Evolutionary conservation across 2,113 vertebrate species (phyloP).

Genomic region (Piprites chloris): DNA sequence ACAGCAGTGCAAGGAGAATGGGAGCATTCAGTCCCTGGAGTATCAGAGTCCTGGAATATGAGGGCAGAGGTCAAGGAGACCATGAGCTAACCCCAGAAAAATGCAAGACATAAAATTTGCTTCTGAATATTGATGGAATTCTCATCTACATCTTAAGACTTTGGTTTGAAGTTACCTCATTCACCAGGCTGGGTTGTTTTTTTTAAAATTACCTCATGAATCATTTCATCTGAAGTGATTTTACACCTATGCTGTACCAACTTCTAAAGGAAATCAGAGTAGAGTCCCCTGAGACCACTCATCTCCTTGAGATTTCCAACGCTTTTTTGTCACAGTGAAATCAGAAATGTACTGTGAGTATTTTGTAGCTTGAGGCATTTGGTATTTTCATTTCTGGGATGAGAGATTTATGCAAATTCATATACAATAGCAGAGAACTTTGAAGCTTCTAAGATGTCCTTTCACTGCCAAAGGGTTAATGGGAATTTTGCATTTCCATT

Average conservation of each 20-base stretch:
- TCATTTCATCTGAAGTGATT: neutral
- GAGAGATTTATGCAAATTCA: neutral
- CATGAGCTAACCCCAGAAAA: neutral
- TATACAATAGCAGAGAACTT: neutral
- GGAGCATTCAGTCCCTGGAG: neutral
- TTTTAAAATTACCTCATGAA: neutral
- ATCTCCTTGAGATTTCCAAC: neutral
- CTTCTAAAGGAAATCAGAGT: neutral
- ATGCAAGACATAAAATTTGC: neutral
- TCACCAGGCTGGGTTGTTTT: neutral
- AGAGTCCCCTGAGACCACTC: neutral
- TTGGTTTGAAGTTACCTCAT: neutral
- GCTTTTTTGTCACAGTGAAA: neutral
- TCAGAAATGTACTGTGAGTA: neutral
- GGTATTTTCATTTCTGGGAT: slow-evolving; percentile 28
- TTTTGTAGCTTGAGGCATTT: slow-evolving; percentile 6
- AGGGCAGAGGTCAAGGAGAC: neutral
- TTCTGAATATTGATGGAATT: neutral
- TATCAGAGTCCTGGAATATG: neutral
- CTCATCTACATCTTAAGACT: neutral
- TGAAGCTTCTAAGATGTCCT: neutral
- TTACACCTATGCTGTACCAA: neutral
- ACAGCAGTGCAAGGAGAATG: neutral
- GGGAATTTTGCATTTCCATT: neutral
- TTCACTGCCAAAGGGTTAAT: neutral